phyloP scores from a whole-genome alignment of 2,888 invertebrate species.

The Theodoxus fluviatilis region DNA sequence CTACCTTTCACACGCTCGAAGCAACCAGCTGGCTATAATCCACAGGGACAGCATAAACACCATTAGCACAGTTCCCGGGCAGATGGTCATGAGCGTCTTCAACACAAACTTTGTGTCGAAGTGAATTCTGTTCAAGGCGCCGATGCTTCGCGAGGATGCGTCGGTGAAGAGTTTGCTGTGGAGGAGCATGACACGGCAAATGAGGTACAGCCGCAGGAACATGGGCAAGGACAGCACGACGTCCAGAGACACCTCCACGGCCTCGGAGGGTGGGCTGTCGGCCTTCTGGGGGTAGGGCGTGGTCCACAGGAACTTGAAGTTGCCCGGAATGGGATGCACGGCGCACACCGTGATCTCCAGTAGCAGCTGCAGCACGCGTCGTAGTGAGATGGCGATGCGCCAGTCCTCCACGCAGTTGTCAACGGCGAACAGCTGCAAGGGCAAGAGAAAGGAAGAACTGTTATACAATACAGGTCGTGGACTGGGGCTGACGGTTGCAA shows the following conservation, averaged over 20 bases:
- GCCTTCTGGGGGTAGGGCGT: conserved; percentile 72
- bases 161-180: conserved; percentile 99
- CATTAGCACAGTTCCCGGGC: conserved; percentile 95
- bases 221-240: conserved; percentile 97
- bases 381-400: conserved; percentile 99
- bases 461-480: conserved; percentile 1
- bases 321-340: conserved; percentile 96
- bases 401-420: conserved; percentile 99
- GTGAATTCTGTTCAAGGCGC: conserved; percentile 66
- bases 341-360: conserved; percentile 85
- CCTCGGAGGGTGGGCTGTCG: conserved; percentile 41
- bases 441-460: conserved; percentile 42
- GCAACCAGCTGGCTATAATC: conserved; percentile 99
- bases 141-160: conserved; percentile 90
- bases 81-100: conserved; percentile 99
- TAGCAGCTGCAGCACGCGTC: conserved; percentile 76
- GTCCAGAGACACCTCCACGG: conserved; percentile 70
- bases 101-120: conserved; percentile 91
- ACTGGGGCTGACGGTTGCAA: too few relatives aligned
- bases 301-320: conserved; percentile 95
- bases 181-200: conserved; percentile 98
- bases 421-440: conserved; percentile 99
- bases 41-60: conserved; percentile 99
- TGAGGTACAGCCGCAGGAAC: conserved; percentile 98
- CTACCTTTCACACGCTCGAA: conserved; percentile 97